phyloP scores from a whole-genome alignment of 2,113 vertebrate species.

The Pollimyrus isidori region DNA sequence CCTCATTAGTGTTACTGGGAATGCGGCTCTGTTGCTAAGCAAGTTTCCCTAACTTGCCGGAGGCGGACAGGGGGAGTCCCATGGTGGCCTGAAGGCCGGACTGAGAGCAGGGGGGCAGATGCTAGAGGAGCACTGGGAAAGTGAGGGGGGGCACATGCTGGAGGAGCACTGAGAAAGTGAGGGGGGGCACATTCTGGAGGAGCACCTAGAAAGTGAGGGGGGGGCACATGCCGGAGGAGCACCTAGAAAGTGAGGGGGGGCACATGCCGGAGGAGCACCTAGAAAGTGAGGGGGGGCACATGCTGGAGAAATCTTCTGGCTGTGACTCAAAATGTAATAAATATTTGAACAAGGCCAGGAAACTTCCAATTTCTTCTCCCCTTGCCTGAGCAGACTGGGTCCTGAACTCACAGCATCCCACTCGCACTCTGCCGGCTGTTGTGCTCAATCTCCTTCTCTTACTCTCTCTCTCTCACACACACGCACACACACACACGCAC shows the following conservation, averaged over 20 bases:
- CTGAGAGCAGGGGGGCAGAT: background rate
- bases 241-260: background rate
- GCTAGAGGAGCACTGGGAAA: too few relatives aligned
- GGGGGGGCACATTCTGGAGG: too few relatives aligned
- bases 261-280: too few relatives aligned
- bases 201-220: background rate
- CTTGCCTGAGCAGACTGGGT: background rate
- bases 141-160: background rate
- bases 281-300: background rate
- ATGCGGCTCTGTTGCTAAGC: background rate
- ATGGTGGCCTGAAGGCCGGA: background rate
- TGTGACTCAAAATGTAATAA: slow-evolving; percentile 13
- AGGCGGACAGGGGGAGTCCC: background rate
- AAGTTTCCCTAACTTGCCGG: background rate
- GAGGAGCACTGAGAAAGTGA: background rate
- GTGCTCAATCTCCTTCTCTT: background rate
- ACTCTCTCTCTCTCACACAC: background rate
- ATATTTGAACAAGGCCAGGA: slow-evolving; percentile 14
- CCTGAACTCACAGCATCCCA: background rate
- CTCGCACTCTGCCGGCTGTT: background rate
- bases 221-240: too few relatives aligned
- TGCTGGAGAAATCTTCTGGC: background rate
- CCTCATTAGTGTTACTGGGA: background rate
- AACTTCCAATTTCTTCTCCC: slow-evolving; percentile 13
- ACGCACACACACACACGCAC: background rate